Percentiles rank a stretch among this genome's conserved stretches.
Evolutionary conservation across 2,888 invertebrate genomes (phyloP).

Genomic region (Lasioglossum malachurum): DNA sequence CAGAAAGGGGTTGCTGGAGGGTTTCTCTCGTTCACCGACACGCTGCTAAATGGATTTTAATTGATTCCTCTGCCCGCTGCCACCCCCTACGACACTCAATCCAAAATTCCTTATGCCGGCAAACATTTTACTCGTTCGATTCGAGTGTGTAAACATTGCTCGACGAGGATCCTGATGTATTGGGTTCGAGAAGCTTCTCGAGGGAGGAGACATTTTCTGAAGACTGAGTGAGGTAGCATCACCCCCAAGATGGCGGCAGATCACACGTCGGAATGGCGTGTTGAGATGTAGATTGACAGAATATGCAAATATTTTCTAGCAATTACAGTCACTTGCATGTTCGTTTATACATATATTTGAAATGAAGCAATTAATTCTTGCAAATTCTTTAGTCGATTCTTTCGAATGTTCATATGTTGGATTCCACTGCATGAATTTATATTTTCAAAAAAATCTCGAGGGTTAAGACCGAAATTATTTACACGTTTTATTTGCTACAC

Average conservation of each 20-base stretch:
- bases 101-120: not conserved
- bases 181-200: not conserved
- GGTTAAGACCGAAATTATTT: not conserved
- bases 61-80: constrained; percentile 44
- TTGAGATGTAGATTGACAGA: too few relatives aligned
- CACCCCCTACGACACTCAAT: not conserved
- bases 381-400: too few relatives aligned
- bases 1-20: constrained; percentile 54
- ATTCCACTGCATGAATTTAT: not conserved
- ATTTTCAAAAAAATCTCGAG: not conserved
- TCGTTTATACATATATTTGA: not conserved
- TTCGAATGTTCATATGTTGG: not conserved
- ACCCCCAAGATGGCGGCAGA: not conserved
- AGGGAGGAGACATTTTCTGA: not conserved
- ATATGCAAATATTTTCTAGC: not conserved
- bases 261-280: not conserved
- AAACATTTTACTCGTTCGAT: not conserved
- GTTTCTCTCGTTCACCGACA: constrained; percentile 40
- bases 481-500: not conserved
- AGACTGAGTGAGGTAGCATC: not conserved
- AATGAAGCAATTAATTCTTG: not conserved
- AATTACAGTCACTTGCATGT: not conserved
- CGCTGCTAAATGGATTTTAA: constrained; percentile 57
- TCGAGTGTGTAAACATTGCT: not conserved
- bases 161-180: not conserved